A percentile compares a stretch with the other conserved stretches of the same genome.
Evolutionary conservation across 1,140 invertebrate genomes (phyloP).

Genomic region (Belonocnema kinseyi): DNA sequence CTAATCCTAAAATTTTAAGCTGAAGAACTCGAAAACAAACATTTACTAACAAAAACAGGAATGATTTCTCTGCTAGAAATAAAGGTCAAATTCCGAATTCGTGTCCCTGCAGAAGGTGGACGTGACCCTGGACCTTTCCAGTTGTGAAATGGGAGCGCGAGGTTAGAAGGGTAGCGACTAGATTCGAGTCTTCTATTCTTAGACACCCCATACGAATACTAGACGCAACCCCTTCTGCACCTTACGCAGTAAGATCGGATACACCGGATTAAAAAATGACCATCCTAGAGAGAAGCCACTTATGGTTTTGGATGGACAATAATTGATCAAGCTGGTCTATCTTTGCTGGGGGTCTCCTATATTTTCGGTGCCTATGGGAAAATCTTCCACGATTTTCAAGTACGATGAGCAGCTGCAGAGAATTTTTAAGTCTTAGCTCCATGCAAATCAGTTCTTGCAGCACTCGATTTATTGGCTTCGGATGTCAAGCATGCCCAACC

Average conservation of each 20-base stretch:
- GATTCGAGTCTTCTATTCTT: constrained; percentile 2
- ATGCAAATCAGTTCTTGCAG: constrained; percentile 58
- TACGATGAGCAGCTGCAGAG: constrained; percentile 50
- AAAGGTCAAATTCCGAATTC: constrained; percentile 7
- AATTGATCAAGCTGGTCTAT: constrained; percentile 35
- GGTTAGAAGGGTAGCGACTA: constrained; percentile 22
- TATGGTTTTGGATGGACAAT: constrained; percentile 38
- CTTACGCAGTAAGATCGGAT: constrained; percentile 46
- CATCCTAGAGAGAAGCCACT: constrained; percentile 45
- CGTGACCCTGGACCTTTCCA: neutral
- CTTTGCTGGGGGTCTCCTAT: constrained; percentile 63
- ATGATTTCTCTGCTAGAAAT: neutral
- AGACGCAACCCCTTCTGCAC: constrained; percentile 56
- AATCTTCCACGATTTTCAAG: constrained; percentile 55
- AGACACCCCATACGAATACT: constrained; percentile 41
- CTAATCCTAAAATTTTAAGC: too few relatives aligned
- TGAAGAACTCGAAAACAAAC: too few relatives aligned
- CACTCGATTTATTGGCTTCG: constrained; percentile 59
- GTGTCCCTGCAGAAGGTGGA: neutral
- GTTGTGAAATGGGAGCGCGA: neutral
- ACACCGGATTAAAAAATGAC: constrained; percentile 37
- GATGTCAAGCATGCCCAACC: constrained; percentile 44
- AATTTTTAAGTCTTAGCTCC: constrained; percentile 62
- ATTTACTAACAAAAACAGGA: too few relatives aligned
- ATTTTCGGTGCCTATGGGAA: constrained; percentile 60